Evolutionary conservation across 2,888 invertebrate genomes (phyloP), one percentile per base, ranked within the genome.

Genomic region (Cyclophora albipunctata): DNA sequence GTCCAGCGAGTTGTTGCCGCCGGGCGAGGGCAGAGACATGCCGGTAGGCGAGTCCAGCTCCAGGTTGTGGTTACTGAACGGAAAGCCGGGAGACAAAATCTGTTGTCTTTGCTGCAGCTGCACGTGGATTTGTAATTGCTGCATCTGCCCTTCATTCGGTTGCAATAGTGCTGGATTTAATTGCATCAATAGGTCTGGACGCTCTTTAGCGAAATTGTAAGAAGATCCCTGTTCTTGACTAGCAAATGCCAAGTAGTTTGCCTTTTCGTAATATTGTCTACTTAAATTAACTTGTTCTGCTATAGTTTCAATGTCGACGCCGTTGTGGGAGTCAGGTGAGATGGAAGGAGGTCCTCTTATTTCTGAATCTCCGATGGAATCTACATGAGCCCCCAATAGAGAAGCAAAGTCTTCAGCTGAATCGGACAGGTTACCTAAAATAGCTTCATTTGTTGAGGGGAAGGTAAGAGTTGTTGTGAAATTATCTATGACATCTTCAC

Each of bases 401-500:
- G 90, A 91, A 53, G 92, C 92, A 47, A 96, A 89, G 67, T 96
- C 96, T 20, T 94, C 94, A 0, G 95, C 92, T 0, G 95, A 95
- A 72, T 96, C 96, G 40, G 94, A 92, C 6, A 96, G 84, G 63
- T 92, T 93, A 66, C 95, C 95, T 60, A 96, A 88, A 47, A 96
- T 86, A 65, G 94, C 93, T 78, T 95, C 95, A 40, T 94, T 93
- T 7, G 94, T 91, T 45, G 92, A 92, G 45, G 93, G 93, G 71
- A 96, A 94, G 47, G 95, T 95, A 49, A 96, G 77, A 0, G 95
- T 95, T 3, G 94, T 95, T 5, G 94, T 93, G 73, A 96, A 95
- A 37, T 95, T 95, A 78, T 96, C 95, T 42, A 95, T 94, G 2
- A 93, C 92, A 34, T 92, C 91, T 41, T 93, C 93, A 40, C 93